Evolutionary conservation across 1,140 invertebrate species (phyloP), one percentile per base, ranked within the genome.

Genomic region (Dinoponera quadriceps): DNA sequence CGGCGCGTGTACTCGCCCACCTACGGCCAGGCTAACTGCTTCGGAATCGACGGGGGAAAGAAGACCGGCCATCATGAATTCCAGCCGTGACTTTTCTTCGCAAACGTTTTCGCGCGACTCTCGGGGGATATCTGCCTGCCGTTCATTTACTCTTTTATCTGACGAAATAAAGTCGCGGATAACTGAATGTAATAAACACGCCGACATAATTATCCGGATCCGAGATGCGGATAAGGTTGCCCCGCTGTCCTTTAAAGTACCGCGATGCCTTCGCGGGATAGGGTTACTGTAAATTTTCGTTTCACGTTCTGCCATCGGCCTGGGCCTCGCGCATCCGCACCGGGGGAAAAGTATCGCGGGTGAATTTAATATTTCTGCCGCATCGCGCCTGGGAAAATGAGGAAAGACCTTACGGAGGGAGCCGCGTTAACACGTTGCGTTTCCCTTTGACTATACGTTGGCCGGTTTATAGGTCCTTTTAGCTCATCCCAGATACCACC

Each of bases 201-300:
- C 86, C 88, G 85, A 93, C 88, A 91, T 92, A 93, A 93, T 94
- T 93, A 93, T 92, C 89, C 88, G 86, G 92, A 89, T 91, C 87
- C 85, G 38, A 87, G 51, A 62, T 54, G 54, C 62, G 82, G 86
- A 85, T 81, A 85, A 83, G 80, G 54, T 57, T 68, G 44, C 25
- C 38, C 51, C 33, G 54, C 78, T 73, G 78, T 81, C 78, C 78
- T 74, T 82, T 82, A 82, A 82, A 82, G 72, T 69, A 63, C 33
- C 62, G 51, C 54, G 48, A 82, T 74, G 54, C 54, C 38, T 22
- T n/a, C 57, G 65, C 25, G 80, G 82, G 57, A n/a, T 82, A 63
- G 49, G 38, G 75, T 84, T 84, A 81, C 57, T 82, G 77, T 82
- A 73, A 84, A 84, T 84, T 80, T 84, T 84, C 77, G 66, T 66